A percentile compares a stretch with the other conserved stretches of the same genome.
These are phyloP conservation scores for Verasper variegatus DNA, from an alignment of 2,113 vertebrate species.

Conservation along the genomic window DNA sequence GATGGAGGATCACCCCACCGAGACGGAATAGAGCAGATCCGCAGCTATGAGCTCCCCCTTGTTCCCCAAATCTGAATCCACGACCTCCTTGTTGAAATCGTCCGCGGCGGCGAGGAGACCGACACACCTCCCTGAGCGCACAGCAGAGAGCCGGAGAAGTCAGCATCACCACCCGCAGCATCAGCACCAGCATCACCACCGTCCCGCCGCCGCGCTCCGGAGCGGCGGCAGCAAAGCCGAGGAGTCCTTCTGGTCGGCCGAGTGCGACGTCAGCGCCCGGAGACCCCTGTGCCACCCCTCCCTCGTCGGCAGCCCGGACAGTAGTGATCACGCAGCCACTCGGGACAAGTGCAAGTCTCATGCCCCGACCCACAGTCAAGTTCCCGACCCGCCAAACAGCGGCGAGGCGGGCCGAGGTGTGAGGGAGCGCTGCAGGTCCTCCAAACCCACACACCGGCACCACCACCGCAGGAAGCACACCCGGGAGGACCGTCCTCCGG, in stretches of 20 bases:
- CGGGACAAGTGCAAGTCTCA: conserved; percentile 74
- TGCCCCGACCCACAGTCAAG: conserved; percentile 50
- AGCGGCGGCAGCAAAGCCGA: conserved; percentile 62
- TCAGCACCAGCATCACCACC: conserved; percentile 75
- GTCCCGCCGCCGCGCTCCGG: conserved; percentile 56
- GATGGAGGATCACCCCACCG: conserved; percentile 34
- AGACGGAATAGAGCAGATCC: conserved; percentile 36
- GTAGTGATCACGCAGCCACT: conserved; percentile 57
- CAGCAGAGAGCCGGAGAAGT: conserved; percentile 68
- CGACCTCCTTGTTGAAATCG: conserved; percentile 87
- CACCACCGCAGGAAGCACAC: conserved; percentile 77
- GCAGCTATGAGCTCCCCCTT: conserved; percentile 89
- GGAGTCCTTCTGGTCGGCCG: conserved; percentile 78
- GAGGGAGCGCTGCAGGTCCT: conserved; percentile 73
- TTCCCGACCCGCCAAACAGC: conserved; percentile 48
- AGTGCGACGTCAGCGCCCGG: conserved; percentile 89
- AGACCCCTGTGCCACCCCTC: conserved; percentile 93
- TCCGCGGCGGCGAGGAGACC: conserved; percentile 72
- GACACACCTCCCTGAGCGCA: conserved; percentile 62
- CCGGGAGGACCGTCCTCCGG: conserved; percentile 61
- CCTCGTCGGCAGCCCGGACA: conserved; percentile 72
- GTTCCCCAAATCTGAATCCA: conserved; percentile 91
- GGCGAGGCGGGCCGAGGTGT: conserved; percentile 60
- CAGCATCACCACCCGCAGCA: conserved; percentile 73
- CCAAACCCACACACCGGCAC: conserved; percentile 77